Conservation (phyloP, 2,113 vertebrate species). For the Proteles cristata region DNA sequence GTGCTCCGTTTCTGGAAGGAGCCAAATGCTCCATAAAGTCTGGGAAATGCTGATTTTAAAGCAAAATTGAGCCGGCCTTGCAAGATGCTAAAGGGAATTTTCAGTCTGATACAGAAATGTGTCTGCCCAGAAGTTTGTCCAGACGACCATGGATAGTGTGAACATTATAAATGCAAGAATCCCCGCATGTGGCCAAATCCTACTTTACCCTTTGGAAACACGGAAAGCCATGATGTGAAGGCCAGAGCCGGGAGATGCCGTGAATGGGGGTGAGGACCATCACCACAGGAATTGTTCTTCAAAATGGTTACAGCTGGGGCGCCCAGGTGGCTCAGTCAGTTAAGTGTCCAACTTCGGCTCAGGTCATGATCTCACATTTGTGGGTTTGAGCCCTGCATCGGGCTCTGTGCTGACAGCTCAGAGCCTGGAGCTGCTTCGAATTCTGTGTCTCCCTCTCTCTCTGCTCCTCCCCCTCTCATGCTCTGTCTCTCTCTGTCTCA, state of each 20-base stretch:
- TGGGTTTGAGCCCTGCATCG: too few species aligned
- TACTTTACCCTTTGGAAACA: neutral
- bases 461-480: too few species aligned
- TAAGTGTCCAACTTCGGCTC: too few species aligned
- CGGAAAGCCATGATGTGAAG: neutral
- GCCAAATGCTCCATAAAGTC: constrained; percentile 39
- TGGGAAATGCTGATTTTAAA: neutral
- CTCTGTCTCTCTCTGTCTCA: too few species aligned
- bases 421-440: too few species aligned
- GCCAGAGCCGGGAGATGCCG: neutral
- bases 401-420: too few species aligned
- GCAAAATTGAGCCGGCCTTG: neutral
- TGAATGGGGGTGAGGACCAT: rapidly evolving
- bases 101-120: neutral
- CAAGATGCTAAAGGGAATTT: neutral
- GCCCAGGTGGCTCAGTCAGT: too few species aligned
- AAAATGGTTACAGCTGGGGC: too few species aligned
- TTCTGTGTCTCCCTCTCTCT: too few species aligned
- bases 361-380: too few species aligned
- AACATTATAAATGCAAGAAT: neutral
- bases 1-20: neutral
- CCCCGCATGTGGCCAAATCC: neutral
- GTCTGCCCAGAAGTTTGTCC: neutral
- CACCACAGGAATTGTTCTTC: neutral
- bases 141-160: neutral